Evolutionary conservation across 2,888 invertebrate genomes (phyloP).

Genomic region (Protonemura montana): DNA sequence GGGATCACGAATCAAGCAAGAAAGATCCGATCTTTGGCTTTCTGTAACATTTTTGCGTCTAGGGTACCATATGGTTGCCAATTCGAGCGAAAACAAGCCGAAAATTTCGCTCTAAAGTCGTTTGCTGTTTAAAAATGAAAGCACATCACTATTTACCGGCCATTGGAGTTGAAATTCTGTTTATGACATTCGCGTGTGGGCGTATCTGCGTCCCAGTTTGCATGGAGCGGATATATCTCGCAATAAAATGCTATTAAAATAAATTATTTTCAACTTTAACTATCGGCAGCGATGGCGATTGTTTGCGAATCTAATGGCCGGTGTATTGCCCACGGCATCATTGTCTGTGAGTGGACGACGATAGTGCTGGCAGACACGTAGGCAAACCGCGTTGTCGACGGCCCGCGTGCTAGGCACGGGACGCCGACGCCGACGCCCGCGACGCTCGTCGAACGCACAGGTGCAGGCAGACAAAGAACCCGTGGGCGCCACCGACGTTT

Average conservation of each 20-base stretch:
- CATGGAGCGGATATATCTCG: background rate
- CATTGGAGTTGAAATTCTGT: background rate
- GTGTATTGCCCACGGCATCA: background rate
- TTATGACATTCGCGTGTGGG: background rate
- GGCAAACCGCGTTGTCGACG: background rate
- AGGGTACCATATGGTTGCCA: too few relatives aligned
- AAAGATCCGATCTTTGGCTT: too few relatives aligned
- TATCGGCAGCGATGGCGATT: background rate
- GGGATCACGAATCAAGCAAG: background rate
- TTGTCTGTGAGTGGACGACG: background rate
- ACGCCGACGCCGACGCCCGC: background rate
- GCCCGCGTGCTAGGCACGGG: background rate
- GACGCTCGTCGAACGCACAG: background rate
- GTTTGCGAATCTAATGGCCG: background rate
- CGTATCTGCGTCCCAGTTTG: background rate
- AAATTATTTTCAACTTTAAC: background rate
- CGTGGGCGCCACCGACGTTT: conserved; percentile 40
- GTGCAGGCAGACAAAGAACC: conserved; percentile 47
- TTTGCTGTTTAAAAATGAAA: background rate
- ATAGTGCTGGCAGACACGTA: background rate
- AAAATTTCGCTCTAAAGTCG: background rate
- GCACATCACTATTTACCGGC: background rate
- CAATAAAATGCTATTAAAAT: background rate
- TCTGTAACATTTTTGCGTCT: too few relatives aligned
- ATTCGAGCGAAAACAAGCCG: too few relatives aligned